Evolutionary conservation across 1,140 invertebrate genomes (phyloP).

Genomic region (Penaeus indicus): DNA sequence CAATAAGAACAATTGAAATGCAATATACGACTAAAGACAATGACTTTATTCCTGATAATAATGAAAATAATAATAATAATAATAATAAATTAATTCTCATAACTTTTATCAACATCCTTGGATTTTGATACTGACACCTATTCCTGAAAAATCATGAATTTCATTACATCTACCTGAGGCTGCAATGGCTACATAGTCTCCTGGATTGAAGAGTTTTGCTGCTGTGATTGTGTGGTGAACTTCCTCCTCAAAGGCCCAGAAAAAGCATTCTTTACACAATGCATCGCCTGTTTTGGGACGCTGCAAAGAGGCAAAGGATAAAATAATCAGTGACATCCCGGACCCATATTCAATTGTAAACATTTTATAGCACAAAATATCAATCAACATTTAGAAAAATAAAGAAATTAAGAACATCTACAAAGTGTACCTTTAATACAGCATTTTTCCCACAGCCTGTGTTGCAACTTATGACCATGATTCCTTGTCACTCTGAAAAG

Average conservation of each 20-base stretch:
- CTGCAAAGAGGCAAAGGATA: slow-evolving; percentile 71
- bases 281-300: slow-evolving; percentile 91
- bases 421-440: slow-evolving; percentile 77
- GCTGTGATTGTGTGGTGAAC: slow-evolving; percentile 93
- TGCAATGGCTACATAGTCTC: slow-evolving; percentile 93
- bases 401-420: slow-evolving; percentile 51
- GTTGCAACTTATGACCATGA: slow-evolving; percentile 74
- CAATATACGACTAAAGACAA: too few relatives aligned
- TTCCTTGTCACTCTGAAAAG: too few relatives aligned
- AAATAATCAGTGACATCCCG: slow-evolving; percentile 32
- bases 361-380: background rate
- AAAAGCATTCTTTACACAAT: slow-evolving; percentile 96
- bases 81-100: too few relatives aligned
- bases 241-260: slow-evolving; percentile 94
- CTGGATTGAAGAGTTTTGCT: slow-evolving; percentile 86
- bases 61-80: background rate
- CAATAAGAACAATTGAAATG: too few relatives aligned
- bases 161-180: slow-evolving; percentile 70
- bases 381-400: slow-evolving; percentile 16
- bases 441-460: slow-evolving; percentile 81
- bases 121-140: too few relatives aligned
- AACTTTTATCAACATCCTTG: too few relatives aligned
- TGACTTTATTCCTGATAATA: background rate
- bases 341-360: background rate
- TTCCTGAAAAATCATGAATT: background rate